Percentiles rank a stretch among this genome's conserved stretches.
Conservation (phyloP, 1,140 invertebrate species). For the Brachionus paranguensis region DNA sequence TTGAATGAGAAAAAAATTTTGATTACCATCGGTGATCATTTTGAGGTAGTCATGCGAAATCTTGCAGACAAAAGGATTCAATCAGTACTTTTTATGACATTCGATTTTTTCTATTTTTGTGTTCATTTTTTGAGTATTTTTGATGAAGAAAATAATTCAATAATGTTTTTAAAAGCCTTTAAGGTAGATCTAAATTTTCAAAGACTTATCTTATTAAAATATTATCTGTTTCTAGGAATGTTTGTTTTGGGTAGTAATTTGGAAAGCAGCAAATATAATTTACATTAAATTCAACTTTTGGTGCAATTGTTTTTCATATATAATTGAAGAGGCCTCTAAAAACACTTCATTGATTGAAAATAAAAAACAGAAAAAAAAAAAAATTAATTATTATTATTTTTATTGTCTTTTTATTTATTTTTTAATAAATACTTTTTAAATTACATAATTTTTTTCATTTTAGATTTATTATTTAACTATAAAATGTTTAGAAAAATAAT, state of each 20-base stretch:
- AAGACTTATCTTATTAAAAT: not conserved
- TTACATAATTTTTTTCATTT: not conserved
- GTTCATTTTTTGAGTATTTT: slow-evolving; percentile 20
- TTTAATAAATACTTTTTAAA: slow-evolving; percentile 1
- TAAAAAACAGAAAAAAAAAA: slow-evolving; percentile 8
- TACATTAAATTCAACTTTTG: slow-evolving; percentile 10
- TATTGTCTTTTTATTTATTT: slow-evolving; percentile 9
- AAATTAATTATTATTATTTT: slow-evolving; percentile 1
- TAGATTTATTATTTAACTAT: not conserved
- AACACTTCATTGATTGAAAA: slow-evolving; percentile 12
- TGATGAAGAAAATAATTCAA: slow-evolving; percentile 27
- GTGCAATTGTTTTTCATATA: slow-evolving; percentile 18
- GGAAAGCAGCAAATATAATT: slow-evolving; percentile 6
- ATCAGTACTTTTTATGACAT: not conserved
- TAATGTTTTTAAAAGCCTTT: not conserved
- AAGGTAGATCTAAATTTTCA: slow-evolving; percentile 8
- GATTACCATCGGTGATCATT: slow-evolving; percentile 6
- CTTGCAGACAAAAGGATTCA: slow-evolving; percentile 6
- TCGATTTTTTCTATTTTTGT: slow-evolving; percentile 16
- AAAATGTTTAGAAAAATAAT: not conserved
- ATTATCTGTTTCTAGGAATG: not conserved
- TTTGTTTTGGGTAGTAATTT: slow-evolving; percentile 20
- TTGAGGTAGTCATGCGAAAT: not conserved
- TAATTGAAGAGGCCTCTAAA: not conserved
- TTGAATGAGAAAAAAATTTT: slow-evolving; percentile 23